Conservation (phyloP, 2,113 vertebrate species). For the Heteronetta atricapilla region DNA sequence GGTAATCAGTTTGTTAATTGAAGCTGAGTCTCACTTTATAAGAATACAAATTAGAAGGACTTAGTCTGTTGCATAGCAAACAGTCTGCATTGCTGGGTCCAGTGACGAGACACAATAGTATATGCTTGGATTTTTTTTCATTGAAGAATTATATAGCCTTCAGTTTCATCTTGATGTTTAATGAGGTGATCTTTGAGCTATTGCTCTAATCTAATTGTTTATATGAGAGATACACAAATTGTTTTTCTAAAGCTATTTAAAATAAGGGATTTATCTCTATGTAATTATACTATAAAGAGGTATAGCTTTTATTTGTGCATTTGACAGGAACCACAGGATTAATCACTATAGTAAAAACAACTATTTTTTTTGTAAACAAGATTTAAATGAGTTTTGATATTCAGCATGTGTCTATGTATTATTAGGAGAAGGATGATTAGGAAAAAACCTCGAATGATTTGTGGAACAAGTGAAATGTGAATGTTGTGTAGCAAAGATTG, state of each 20-base stretch:
- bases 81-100: background rate
- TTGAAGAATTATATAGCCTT: background rate
- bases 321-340: background rate
- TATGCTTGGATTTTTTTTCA: background rate
- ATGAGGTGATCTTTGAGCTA: background rate
- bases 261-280: background rate
- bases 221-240: background rate
- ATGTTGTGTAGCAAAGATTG: background rate
- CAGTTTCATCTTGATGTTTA: background rate
- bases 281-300: background rate
- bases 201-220: background rate
- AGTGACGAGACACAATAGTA: background rate
- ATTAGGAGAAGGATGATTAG: background rate
- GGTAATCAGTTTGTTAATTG: constrained; percentile 44
- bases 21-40: constrained; percentile 16
- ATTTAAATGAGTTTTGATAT: background rate
- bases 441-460: background rate
- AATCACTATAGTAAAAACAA: background rate
- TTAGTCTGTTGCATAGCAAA: background rate
- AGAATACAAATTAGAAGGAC: constrained; percentile 27
- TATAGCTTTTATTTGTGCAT: background rate
- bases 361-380: background rate
- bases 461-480: background rate
- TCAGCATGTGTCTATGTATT: background rate
- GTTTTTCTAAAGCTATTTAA: background rate